Conservation (phyloP, 2,888 invertebrate genomes). For the Eupithecia exiguata region DNA sequence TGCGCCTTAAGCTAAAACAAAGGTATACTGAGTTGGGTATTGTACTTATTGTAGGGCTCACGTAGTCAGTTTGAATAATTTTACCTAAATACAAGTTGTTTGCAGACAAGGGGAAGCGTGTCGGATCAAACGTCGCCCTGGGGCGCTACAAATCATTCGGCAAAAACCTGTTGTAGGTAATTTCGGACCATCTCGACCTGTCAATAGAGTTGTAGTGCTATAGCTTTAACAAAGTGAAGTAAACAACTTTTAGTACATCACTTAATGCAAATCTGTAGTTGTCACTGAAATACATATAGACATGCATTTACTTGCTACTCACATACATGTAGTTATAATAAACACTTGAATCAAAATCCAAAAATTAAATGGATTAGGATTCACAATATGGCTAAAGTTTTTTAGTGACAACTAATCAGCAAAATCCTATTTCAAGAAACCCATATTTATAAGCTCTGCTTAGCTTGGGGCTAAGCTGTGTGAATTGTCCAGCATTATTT, state of each 20-base stretch:
- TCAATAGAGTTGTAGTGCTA: slow-evolving; percentile 25
- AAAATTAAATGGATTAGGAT: no score
- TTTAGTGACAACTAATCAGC: no score
- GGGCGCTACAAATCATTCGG: slow-evolving; percentile 80
- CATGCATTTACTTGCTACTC: no score
- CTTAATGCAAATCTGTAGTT: background rate
- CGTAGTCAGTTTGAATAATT: slow-evolving; percentile 64
- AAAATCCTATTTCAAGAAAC: no score
- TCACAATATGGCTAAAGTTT: no score
- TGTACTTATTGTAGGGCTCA: slow-evolving; percentile 40
- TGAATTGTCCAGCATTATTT: no score
- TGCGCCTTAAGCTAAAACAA: slow-evolving; percentile 15
- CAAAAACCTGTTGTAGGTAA: slow-evolving; percentile 81
- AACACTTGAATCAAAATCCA: background rate
- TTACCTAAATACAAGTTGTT: slow-evolving; percentile 75
- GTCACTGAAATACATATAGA: no score
- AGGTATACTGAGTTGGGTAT: slow-evolving; percentile 3
- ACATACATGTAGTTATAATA: no score
- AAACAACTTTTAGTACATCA: background rate
- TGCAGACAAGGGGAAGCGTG: slow-evolving; percentile 70
- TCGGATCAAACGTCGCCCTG: slow-evolving; percentile 75
- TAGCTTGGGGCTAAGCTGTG: no score
- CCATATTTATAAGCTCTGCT: background rate
- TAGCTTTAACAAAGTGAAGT: background rate
- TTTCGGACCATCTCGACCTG: slow-evolving; percentile 67